Conservation (phyloP, 35 echinoderm and acorn worm genomes). For the Lytechinus variegatus region DNA sequence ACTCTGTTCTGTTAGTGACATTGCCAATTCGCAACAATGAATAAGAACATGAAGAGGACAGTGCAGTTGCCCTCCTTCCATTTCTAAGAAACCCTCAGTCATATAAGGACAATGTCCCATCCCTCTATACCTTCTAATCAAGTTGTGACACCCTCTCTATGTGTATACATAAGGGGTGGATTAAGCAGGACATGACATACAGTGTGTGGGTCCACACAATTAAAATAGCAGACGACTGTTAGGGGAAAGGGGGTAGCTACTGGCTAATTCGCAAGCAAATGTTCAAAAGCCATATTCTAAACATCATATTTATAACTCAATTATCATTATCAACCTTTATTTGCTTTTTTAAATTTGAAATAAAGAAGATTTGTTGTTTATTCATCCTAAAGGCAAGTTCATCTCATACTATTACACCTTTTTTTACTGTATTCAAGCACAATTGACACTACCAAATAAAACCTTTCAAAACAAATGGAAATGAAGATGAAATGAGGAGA, state of each 20-base stretch:
- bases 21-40: not conserved
- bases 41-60: not conserved
- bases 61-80: not conserved
- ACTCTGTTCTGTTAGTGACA: not conserved
- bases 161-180: not conserved
- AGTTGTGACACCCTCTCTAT: not conserved
- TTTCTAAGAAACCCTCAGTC: not conserved
- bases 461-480: not conserved
- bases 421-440: too few relatives aligned
- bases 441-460: too few relatives aligned
- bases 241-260: not conserved
- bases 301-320: too few relatives aligned
- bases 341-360: too few relatives aligned
- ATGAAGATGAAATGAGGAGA: not conserved
- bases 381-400: too few relatives aligned
- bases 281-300: too few relatives aligned
- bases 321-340: too few relatives aligned
- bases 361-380: too few relatives aligned
- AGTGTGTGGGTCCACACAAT: not conserved
- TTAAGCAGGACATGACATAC: not conserved
- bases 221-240: not conserved
- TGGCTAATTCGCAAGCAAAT: too few relatives aligned
- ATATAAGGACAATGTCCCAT: not conserved
- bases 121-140: conserved; percentile 5
- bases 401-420: too few relatives aligned